Conservation (phyloP, 2,113 vertebrate species). For the Melospiza melodia region DNA sequence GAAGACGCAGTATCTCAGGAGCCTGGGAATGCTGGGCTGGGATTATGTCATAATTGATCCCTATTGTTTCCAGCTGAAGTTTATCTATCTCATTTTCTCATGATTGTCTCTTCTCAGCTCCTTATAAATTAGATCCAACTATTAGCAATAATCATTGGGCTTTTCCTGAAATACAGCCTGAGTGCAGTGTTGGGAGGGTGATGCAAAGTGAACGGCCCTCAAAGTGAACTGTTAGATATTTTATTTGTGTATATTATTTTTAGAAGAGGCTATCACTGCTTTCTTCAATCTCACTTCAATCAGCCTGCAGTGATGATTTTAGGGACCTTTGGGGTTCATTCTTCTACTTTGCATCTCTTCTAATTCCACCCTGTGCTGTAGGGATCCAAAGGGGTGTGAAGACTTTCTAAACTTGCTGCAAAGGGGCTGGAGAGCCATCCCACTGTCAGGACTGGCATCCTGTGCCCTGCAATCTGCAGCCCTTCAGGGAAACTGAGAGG, state of each 20-base stretch:
- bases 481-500: not conserved
- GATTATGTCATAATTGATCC: conserved; percentile 67
- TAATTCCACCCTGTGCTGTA: not conserved
- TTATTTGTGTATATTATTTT: not conserved
- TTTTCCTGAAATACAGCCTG: not conserved
- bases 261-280: not conserved
- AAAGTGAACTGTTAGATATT: not conserved
- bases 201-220: not conserved
- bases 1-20: conserved; percentile 27
- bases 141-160: not conserved
- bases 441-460: not conserved
- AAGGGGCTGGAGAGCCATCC: not conserved
- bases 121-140: conserved; percentile 58
- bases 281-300: not conserved
- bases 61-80: conserved; percentile 54
- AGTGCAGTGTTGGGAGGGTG: not conserved
- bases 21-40: not conserved
- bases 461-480: not conserved
- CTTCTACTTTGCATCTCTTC: not conserved
- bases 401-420: not conserved
- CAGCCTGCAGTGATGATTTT: not conserved
- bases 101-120: conserved; percentile 40
- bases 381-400: not conserved
- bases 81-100: conserved; percentile 63
- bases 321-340: not conserved